Conservation (phyloP, 1,140 invertebrate species). For the Steinernema feltiae region DNA sequence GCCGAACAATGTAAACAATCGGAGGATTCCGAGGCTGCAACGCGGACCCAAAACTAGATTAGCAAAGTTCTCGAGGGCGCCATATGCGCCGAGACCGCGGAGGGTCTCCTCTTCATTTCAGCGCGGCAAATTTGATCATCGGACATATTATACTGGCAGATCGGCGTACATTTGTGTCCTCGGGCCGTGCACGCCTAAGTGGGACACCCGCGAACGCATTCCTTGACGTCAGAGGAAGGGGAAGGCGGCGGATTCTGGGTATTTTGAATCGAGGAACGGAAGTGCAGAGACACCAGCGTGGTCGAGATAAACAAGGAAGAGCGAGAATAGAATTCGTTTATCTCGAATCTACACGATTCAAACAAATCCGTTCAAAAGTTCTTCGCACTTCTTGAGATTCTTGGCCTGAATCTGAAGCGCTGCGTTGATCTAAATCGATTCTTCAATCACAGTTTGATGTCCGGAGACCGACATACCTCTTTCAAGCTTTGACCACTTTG, state of each 20-base stretch:
- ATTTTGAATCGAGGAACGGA: not conserved
- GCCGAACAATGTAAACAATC: not conserved
- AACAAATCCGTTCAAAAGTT: not conserved
- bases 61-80: not conserved
- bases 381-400: not conserved
- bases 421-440: not conserved
- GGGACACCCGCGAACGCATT: not conserved
- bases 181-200: not conserved
- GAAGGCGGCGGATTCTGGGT: not conserved
- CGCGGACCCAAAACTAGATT: not conserved
- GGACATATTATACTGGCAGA: not conserved
- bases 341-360: not conserved
- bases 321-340: too few species aligned
- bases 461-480: not conserved
- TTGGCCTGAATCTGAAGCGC: not conserved
- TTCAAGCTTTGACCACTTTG: not conserved
- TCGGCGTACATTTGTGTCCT: not conserved
- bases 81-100: not conserved
- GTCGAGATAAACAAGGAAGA: too few species aligned
- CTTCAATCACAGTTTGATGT: not conserved
- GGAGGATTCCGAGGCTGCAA: not conserved
- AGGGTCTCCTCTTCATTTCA: conserved; percentile 10
- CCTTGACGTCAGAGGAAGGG: not conserved
- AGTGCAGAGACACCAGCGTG: too few species aligned
- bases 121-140: not conserved